A percentile compares a stretch with the other conserved stretches of the same genome.
Evolutionary conservation across 2,888 invertebrate genomes (phyloP).

Genomic region (Phaonia tiefii): DNA sequence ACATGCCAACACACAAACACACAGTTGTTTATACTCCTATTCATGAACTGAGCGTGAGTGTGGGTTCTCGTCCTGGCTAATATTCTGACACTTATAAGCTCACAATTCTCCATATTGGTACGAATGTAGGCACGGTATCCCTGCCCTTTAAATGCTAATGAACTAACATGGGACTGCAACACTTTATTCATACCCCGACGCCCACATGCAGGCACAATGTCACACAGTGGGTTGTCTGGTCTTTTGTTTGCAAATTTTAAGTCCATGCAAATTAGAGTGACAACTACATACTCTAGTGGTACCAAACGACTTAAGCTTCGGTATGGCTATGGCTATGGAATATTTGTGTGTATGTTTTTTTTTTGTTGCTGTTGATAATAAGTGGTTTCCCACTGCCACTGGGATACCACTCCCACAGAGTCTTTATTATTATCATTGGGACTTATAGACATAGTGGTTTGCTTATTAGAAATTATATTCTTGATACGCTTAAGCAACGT

Average conservation of each 20-base stretch:
- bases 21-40: background rate
- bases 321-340: background rate
- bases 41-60: background rate
- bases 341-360: no score
- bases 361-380: no score
- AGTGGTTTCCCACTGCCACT: no score
- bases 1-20: background rate
- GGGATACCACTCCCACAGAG: no score
- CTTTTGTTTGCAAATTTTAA: conserved; percentile 36
- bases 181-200: conserved; percentile 6
- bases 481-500: no score
- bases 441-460: no score
- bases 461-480: no score
- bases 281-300: conserved; percentile 1
- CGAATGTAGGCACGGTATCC: background rate
- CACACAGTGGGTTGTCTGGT: conserved; percentile 26
- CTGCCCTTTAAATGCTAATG: conserved; percentile 31
- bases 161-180: conserved; percentile 29
- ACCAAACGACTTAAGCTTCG: background rate
- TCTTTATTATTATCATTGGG: no score
- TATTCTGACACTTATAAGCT: conserved; percentile 62
- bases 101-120: conserved; percentile 29
- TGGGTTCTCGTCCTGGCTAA: conserved; percentile 34
- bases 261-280: conserved; percentile 39
- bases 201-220: background rate